A percentile compares a stretch with the other conserved stretches of the same genome.
These are phyloP conservation scores for Myrmophylax atrothorax DNA, from an alignment of 2,113 vertebrate species.

Conservation along the genomic window DNA sequence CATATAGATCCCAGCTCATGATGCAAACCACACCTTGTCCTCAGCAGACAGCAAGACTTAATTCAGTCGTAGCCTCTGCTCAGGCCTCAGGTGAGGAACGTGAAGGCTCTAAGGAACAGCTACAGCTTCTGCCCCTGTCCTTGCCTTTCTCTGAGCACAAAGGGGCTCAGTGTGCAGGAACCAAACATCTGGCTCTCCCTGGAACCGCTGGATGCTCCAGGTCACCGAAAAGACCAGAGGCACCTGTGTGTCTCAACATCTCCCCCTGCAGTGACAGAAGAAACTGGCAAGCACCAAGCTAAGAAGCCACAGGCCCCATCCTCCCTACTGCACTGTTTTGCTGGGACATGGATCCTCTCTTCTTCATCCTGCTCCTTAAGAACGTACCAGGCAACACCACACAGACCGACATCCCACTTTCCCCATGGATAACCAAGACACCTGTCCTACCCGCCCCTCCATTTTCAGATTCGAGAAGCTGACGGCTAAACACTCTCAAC, in stretches of 20 bases:
- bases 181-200: fast-evolving
- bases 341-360: neutral
- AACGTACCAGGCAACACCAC: neutral
- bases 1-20: neutral
- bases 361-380: neutral
- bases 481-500: neutral
- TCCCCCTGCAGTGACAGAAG: neutral
- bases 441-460: neutral
- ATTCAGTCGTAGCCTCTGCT: neutral
- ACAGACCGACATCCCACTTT: neutral
- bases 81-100: neutral
- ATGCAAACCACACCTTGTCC: neutral
- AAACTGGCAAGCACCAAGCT: neutral
- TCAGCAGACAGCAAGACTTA: neutral
- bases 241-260: neutral
- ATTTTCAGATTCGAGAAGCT: neutral
- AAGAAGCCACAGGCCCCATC: neutral
- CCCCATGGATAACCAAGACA: neutral
- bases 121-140: neutral
- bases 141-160: neutral
- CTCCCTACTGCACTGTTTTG: fast-evolving
- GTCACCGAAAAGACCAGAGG: neutral
- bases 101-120: neutral
- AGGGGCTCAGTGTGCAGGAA: fast-evolving
- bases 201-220: neutral